Evolutionary conservation across 2,888 invertebrate genomes (phyloP).

Genomic region (Melanargia galathea): DNA sequence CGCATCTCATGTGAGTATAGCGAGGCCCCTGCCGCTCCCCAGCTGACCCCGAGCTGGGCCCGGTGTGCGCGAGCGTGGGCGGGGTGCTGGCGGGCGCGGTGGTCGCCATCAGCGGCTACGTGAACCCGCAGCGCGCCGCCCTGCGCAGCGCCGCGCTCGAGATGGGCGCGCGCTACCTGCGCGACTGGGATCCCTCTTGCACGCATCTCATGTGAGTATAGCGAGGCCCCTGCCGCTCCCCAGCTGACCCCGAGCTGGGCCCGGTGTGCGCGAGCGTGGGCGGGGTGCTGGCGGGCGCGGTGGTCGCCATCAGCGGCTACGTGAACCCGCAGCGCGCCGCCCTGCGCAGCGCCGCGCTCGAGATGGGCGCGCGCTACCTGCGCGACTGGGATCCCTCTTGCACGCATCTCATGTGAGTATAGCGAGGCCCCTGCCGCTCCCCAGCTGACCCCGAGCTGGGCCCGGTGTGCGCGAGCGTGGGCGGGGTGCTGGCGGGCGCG

Average conservation of each 20-base stretch:
- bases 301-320: constrained; percentile 92
- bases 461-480: too few species aligned
- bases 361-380: constrained; percentile 90
- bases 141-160: constrained; percentile 86
- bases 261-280: too few species aligned
- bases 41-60: too few species aligned
- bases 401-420: constrained; percentile 83
- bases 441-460: too few species aligned
- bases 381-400: constrained; percentile 88
- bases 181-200: constrained; percentile 88
- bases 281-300: constrained; percentile 81
- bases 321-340: constrained; percentile 89
- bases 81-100: constrained; percentile 83
- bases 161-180: constrained; percentile 90
- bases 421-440: too few species aligned
- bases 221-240: too few species aligned
- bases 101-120: constrained; percentile 92
- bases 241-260: too few species aligned
- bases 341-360: constrained; percentile 85
- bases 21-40: too few species aligned
- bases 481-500: constrained; percentile 80
- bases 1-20: background rate
- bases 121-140: constrained; percentile 88
- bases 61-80: too few species aligned
- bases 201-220: constrained; percentile 83